A percentile compares a stretch with the other conserved stretches of the same genome.
These are phyloP conservation scores for Leptinotarsa defecta DNA, from an alignment of 1,140 invertebrate species.

Conservation along the genomic window DNA sequence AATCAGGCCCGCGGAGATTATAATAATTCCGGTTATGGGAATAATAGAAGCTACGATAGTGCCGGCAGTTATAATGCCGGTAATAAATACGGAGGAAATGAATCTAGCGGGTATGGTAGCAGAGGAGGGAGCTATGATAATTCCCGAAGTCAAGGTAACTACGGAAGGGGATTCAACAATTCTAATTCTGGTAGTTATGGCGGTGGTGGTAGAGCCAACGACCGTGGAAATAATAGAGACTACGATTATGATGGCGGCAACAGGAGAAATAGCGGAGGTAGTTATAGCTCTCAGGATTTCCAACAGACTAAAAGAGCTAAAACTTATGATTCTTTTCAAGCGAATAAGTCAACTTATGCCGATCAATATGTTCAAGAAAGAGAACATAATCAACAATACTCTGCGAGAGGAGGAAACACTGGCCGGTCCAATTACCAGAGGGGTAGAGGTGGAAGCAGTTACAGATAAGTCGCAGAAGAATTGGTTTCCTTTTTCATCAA, in stretches of 20 bases:
- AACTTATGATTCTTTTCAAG: slow-evolving; percentile 54
- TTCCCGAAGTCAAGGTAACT: slow-evolving; percentile 7
- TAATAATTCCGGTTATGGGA: slow-evolving; percentile 8
- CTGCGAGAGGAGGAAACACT: slow-evolving; percentile 33
- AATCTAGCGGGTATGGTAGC: slow-evolving; percentile 12
- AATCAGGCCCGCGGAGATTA: slow-evolving; percentile 8
- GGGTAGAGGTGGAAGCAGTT: slow-evolving; percentile 44
- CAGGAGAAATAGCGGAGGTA: slow-evolving; percentile 44
- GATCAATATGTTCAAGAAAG: slow-evolving; percentile 55
- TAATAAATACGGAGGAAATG: slow-evolving; percentile 1
- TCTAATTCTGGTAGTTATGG: neutral
- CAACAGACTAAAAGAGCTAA: slow-evolving; percentile 50
- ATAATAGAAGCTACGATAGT: slow-evolving; percentile 35
- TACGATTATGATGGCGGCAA: slow-evolving; percentile 39
- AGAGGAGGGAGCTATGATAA: slow-evolving; percentile 30
- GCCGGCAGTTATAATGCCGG: slow-evolving; percentile 28
- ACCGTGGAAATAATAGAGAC: slow-evolving; percentile 20
- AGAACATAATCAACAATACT: slow-evolving; percentile 52
- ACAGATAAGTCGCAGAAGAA: slow-evolving; percentile 29
- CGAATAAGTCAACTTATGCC: slow-evolving; percentile 49
- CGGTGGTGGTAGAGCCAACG: slow-evolving; percentile 27
- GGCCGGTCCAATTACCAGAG: slow-evolving; percentile 54
- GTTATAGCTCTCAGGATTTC: slow-evolving; percentile 42
- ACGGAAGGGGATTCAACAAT: slow-evolving; percentile 5
- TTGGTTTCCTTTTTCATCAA: too few species aligned